Percentiles rank a stretch among this genome's conserved stretches.
Conservation (phyloP, 2,888 invertebrate genomes). For the Amblyjoppa proteus region DNA sequence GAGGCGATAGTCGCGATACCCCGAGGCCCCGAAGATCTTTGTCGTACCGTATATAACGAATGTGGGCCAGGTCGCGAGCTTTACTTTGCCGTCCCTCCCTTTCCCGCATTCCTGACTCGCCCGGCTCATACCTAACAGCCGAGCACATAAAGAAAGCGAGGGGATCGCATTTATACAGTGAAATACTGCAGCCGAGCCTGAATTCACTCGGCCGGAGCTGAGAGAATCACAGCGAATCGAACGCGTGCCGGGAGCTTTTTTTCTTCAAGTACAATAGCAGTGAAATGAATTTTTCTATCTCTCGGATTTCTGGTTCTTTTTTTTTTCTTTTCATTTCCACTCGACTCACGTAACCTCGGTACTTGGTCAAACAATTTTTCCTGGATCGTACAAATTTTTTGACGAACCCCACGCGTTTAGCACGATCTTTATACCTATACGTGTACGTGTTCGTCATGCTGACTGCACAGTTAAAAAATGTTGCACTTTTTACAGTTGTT, state of each 20-base stretch:
- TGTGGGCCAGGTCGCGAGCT: constrained; percentile 61
- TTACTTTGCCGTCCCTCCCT: constrained; percentile 20
- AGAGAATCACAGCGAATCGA: constrained; percentile 43
- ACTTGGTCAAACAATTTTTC: constrained; percentile 38
- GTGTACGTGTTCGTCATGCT: background rate
- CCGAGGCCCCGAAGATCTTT: constrained; percentile 60
- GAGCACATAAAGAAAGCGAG: constrained; percentile 5
- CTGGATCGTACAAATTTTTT: constrained; percentile 21
- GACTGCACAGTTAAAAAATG: background rate
- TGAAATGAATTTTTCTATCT: constrained; percentile 50
- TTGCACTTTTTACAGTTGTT: too few relatives aligned
- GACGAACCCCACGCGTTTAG: background rate
- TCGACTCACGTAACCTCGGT: constrained; percentile 2
- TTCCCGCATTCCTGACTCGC: constrained; percentile 32
- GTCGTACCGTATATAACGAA: constrained; percentile 44
- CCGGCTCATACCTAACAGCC: constrained; percentile 29
- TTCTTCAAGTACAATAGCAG: constrained; percentile 40
- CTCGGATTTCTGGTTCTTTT: constrained; percentile 13
- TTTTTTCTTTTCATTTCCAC: constrained; percentile 27
- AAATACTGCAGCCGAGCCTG: constrained; percentile 40
- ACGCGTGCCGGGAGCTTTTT: constrained; percentile 57
- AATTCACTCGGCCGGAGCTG: constrained; percentile 43
- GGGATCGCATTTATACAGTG: constrained; percentile 40
- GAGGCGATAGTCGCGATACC: constrained; percentile 51
- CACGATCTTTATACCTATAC: background rate